phyloP scores from a whole-genome alignment of 2,113 vertebrate species.

The Aramus guarauna region DNA sequence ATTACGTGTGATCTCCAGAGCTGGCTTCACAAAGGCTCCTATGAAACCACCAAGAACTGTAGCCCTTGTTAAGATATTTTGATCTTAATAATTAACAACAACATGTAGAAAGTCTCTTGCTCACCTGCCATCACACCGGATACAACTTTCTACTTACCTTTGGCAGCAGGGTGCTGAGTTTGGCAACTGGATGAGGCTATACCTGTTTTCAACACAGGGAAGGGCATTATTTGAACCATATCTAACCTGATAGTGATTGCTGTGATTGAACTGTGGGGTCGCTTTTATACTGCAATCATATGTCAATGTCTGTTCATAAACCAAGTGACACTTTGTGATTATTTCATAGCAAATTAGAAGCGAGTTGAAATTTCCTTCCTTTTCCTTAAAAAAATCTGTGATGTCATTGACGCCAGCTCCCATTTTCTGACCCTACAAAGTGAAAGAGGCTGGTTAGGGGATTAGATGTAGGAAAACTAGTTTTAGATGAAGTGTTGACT shows the following conservation, averaged over 20 bases:
- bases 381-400: constrained; percentile 71
- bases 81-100: background rate
- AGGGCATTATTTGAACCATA: background rate
- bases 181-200: background rate
- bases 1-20: background rate
- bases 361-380: constrained; percentile 76
- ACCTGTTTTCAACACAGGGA: background rate
- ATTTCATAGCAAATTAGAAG: constrained; percentile 74
- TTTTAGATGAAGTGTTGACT: background rate
- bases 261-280: background rate
- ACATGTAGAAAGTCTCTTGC: background rate
- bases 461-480: background rate
- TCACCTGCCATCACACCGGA: background rate
- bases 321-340: constrained; percentile 53
- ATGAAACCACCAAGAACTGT: background rate
- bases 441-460: background rate
- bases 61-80: background rate
- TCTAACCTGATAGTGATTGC: background rate
- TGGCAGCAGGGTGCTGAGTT: background rate
- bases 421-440: constrained; percentile 32
- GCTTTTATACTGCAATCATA: background rate
- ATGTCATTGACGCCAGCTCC: constrained; percentile 60
- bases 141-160: background rate
- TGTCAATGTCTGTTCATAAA: constrained; percentile 52
- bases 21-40: background rate